Evolutionary conservation across 2,888 invertebrate genomes (phyloP), one percentile per base, ranked within the genome.

Genomic region (Urechis unicinctus): DNA sequence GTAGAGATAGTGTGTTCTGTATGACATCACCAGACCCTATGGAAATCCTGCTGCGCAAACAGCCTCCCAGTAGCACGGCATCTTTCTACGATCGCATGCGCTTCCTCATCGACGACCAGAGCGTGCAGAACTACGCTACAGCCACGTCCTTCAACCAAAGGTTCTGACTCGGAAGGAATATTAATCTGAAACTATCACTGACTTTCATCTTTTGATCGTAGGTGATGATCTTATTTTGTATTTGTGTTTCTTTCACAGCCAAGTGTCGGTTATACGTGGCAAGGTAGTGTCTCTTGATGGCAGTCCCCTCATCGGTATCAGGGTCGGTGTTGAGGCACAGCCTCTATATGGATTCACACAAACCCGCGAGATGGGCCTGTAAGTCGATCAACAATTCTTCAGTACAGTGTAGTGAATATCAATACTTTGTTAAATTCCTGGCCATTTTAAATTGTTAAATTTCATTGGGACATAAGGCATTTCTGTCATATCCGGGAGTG

Each of bases 221-320:
- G 1, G 47, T 47, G 26, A 47, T 9, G 36, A 36, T n/a, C 21
- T n/a, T 29, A 9, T 31, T 5, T 29, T 50, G 36, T 13, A 17
- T 4, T 31, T 3, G 29, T 9, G 3, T 50, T 17, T 31, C 6
- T 49, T 51, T 70, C 70, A 52, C 86, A 98, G 97, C 83, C 92
- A 96, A 79, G 96, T 94, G 73, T 93, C 97, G 74, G 96, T 98
- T 79, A 93, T 98, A 85, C 86, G 97, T 75, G 98, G 98, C 67
- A 90, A 91, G 82, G 95, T 98, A 74, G 86, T 94, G 67, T 89
- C 92, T 61, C 87, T 89, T 59, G 93, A 94, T 81, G 93, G 94
- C 63, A 86, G 93, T 67, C 94, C 96, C 66, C 88, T 99, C 81
- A 88, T 93, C 77, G 97, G 97, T 75, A 95, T 98, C 77, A 85